Evolutionary conservation across 2,113 vertebrate genomes (phyloP), one percentile per base, ranked within the genome.

Genomic region (Cyanoderma ruficeps): DNA sequence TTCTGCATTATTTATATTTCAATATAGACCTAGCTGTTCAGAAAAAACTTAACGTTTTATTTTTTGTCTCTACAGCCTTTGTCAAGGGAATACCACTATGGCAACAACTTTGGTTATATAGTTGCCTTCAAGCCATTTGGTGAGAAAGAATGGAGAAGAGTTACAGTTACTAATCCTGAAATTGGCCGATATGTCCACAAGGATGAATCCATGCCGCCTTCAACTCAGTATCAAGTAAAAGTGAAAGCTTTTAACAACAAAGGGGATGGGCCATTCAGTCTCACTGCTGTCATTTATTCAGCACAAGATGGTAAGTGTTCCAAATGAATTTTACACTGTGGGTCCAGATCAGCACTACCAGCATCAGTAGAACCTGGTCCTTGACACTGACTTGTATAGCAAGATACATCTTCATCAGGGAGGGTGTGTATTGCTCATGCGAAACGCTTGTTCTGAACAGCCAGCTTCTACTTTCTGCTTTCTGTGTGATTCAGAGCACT

Each of bases 91-190:
- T 99, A 99, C 96, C 98, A 99, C 96, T 99, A 98, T 21, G 99
- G 99, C n/a, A 98, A 98, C 57, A 98, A 98, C 89, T 99, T 99
- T 91, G 99, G 99, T 91, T 99, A 99, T 93, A 98, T 99, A 44
- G 98, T 99, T 84, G 98, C 99, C 52, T 99, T 99, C 97, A 99
- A 98, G 89, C 98, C 98, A 18, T 97, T 97, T 56, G 96, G 97
- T 65, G 97, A 97, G 11, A 80, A 92, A 6, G 98, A 99, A 76
- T 99, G 99, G 99, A 98, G 98, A 95, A 99, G 98, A 94, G 99
- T 99, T 68, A 99, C 97, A 2, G 98, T 99, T 42, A 97, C 98
- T 18, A 98, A 99, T 90, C 98, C 99, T 33, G 97, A 98, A 67
- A 98, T 98, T 75, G 98, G 97, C 20, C 98, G 98, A 12, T 99